Evolutionary conservation across 2,797 vertebrate genomes (phyloP), one percentile per base, ranked within the genome.

Genomic region (Crocidura indochinensis): DNA sequence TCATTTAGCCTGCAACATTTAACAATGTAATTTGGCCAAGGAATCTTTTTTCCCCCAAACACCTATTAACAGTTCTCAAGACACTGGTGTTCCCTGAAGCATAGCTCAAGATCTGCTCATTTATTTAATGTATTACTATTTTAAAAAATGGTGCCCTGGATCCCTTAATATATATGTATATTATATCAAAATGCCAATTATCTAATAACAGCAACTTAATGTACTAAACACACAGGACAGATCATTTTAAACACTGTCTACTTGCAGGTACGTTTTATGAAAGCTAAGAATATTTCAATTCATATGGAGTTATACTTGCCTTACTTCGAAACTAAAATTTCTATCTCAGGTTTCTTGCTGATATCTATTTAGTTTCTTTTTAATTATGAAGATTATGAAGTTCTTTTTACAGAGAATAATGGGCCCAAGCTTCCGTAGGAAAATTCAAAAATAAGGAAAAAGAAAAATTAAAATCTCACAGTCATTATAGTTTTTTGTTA

Each of bases 1-100:
- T 87, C 46, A 92, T 92, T 94, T 92, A 93, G 62, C 74, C 91
- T 94, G 92, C 89, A 89, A 92, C 87, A 94, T 94, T 95, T 93
- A 95, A 83, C 91, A 93, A 89, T 83, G 78, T 92, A 89, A 95
- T 96, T 93, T 94, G 76, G 53, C 64, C 72, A 86, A 95, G 24
- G 53, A 86, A 87, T 31, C 3, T 20, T 49, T 76, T 78, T 77
- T 78, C 53, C 88, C 81, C 73, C 46, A 88, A 90, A 90, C 38
- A 85, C 82, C 44, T 91, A 85, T 94, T 81, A 96, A 71, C 10
- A 67, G 46, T 84, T 91, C 82, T 95, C 64, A 91, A 74, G 64
- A 93, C 56, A 75, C n/a, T 81, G 62, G 15, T 67, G 46, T 51
- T 95, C 83, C 26, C 49, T 79, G 78, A 95, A 92, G 75, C 91